Percentiles rank a stretch among this genome's conserved stretches.
Evolutionary conservation across 1,140 invertebrate genomes (phyloP).

Genomic region (Aphelinus atriplicis): DNA sequence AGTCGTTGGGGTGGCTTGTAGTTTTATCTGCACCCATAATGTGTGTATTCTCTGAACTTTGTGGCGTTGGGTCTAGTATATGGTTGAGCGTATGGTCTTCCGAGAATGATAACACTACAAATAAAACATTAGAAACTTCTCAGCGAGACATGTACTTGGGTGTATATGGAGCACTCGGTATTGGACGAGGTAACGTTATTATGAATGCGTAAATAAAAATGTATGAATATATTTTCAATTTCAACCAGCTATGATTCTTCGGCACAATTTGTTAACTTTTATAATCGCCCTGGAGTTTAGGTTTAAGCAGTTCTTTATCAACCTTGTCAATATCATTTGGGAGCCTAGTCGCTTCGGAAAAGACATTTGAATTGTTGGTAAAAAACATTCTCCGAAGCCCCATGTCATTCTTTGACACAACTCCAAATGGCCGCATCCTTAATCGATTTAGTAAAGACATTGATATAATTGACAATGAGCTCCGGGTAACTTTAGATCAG

Average conservation of each 20-base stretch:
- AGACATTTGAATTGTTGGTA: conserved; percentile 66
- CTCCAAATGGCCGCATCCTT: conserved; percentile 77
- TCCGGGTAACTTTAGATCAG: too few relatives aligned
- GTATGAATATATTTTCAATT: too few relatives aligned
- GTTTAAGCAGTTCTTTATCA: too few relatives aligned
- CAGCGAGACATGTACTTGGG: conserved; percentile 84
- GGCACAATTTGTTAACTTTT: too few relatives aligned
- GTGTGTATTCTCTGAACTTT: conserved; percentile 88
- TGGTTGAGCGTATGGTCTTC: conserved; percentile 92
- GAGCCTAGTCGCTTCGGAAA: conserved; percentile 64
- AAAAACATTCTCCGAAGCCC: conserved; percentile 72
- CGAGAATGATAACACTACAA: conserved; percentile 66
- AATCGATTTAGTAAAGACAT: conserved; percentile 63
- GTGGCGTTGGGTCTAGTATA: conserved; percentile 90
- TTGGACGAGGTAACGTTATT: conserved; percentile 80
- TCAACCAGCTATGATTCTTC: too few relatives aligned
- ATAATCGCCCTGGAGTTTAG: too few relatives aligned
- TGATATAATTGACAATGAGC: too few relatives aligned
- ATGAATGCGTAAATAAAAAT: too few relatives aligned
- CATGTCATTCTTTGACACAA: conserved; percentile 80
- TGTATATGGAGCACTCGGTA: conserved; percentile 86
- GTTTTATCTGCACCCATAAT: conserved; percentile 80
- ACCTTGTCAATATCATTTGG: too few relatives aligned
- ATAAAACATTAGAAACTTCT: conserved; percentile 70
- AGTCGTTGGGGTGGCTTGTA: conserved; percentile 82